Evolutionary conservation across 1,140 invertebrate genomes (phyloP).

Genomic region (Drosophila varians): DNA sequence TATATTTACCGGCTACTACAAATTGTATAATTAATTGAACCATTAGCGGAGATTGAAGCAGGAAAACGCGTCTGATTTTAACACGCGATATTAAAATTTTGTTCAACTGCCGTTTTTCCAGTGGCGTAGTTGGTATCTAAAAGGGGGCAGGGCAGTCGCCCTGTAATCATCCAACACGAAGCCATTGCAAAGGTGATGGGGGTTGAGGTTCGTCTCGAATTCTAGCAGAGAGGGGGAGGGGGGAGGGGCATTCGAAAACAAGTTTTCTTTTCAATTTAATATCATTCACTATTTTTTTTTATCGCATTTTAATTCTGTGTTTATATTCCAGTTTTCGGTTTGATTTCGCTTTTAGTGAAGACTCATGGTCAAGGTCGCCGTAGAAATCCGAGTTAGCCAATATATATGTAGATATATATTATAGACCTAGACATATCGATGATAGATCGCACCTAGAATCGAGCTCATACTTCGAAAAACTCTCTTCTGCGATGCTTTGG

Average conservation of each 20-base stretch:
- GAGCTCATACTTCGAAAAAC: constrained; percentile 1
- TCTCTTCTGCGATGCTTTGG: background rate
- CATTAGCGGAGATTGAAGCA: background rate
- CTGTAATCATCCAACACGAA: constrained; percentile 47
- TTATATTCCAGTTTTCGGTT: constrained; percentile 34
- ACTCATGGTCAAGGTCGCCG: constrained; percentile 72
- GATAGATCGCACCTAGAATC: constrained; percentile 52
- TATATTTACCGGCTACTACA: background rate
- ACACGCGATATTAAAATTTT: constrained; percentile 1
- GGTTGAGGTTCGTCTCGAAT: constrained; percentile 9
- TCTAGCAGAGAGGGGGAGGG: no score
- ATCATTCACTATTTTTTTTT: constrained; percentile 11
- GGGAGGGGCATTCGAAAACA: constrained; percentile 9
- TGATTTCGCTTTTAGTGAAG: constrained; percentile 56
- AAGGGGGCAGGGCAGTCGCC: constrained; percentile 54
- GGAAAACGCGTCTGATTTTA: background rate
- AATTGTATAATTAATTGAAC: constrained; percentile 10
- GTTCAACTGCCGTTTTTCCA: background rate
- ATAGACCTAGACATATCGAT: constrained; percentile 24
- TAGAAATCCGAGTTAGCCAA: constrained; percentile 20
- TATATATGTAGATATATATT: background rate
- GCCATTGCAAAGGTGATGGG: constrained; percentile 11
- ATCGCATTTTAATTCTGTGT: constrained; percentile 18
- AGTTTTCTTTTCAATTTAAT: constrained; percentile 27
- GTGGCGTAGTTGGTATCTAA: constrained; percentile 22